Evolutionary conservation across 1,140 invertebrate species (phyloP).

Genomic region (Ctenoplectra terminalis): DNA sequence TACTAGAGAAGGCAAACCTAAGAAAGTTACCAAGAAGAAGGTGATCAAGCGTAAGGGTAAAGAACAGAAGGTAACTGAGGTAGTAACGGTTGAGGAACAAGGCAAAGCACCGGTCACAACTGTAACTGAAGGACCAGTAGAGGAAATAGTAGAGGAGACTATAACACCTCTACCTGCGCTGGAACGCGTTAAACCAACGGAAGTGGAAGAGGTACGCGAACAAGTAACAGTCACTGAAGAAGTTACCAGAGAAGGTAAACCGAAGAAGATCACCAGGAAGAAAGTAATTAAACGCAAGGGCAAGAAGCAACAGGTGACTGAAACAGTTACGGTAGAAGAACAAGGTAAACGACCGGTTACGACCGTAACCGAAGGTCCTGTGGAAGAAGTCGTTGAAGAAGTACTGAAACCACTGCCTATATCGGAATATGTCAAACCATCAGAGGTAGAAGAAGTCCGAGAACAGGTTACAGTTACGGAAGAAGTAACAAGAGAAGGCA

Average conservation of each 20-base stretch:
- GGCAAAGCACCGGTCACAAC: constrained; percentile 69
- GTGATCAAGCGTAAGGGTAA: constrained; percentile 52
- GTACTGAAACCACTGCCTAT: background rate
- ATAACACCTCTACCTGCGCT: constrained; percentile 86
- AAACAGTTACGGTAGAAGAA: constrained; percentile 75
- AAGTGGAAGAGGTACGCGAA: constrained; percentile 56
- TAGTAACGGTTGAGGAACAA: constrained; percentile 54
- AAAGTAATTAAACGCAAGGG: constrained; percentile 72
- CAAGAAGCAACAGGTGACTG: constrained; percentile 68
- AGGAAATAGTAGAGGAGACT: constrained; percentile 79
- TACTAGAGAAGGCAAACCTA: constrained; percentile 75
- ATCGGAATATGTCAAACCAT: constrained; percentile 50
- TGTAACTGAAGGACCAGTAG: constrained; percentile 47
- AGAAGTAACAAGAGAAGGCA: constrained; percentile 76
- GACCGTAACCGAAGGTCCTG: constrained; percentile 36
- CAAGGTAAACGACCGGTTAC: constrained; percentile 71
- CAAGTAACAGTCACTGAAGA: constrained; percentile 72
- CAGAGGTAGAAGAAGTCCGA: constrained; percentile 71
- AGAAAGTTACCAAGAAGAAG: constrained; percentile 67
- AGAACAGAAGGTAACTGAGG: constrained; percentile 55
- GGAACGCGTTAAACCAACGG: constrained; percentile 85
- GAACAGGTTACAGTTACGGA: constrained; percentile 74
- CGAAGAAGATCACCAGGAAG: constrained; percentile 69
- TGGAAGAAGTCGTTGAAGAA: constrained; percentile 49
- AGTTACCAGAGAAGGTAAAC: constrained; percentile 78